Evolutionary conservation across 2,797 vertebrate genomes (phyloP).

Genomic region (Aphelocoma californica): DNA sequence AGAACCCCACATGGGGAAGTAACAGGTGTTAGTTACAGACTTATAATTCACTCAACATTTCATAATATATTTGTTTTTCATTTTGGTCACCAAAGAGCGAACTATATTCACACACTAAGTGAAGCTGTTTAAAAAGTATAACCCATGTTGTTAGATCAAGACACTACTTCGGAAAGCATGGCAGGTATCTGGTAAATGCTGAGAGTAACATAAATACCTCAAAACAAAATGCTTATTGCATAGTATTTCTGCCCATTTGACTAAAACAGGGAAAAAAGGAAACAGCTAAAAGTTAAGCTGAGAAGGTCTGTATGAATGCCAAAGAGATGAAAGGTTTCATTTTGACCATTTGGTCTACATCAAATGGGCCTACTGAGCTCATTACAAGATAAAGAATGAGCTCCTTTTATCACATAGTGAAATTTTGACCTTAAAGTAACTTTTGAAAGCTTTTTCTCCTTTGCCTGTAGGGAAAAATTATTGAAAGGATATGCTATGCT

Average conservation of each 20-base stretch:
- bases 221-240: neutral
- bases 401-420: neutral
- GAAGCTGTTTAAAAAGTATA: neutral
- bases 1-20: neutral
- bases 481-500: neutral
- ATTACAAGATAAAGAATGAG: neutral
- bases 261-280: neutral
- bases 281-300: neutral
- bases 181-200: neutral
- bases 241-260: neutral
- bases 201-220: neutral
- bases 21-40: neutral
- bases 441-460: neutral
- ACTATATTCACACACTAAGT: neutral
- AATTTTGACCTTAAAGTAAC: conserved; percentile 3
- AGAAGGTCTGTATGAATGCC: neutral
- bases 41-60: neutral
- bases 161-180: neutral
- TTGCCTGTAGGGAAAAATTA: neutral
- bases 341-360: neutral
- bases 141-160: neutral
- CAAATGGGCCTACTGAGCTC: neutral
- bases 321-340: conserved; percentile 3
- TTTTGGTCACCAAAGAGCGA: neutral
- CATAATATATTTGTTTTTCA: neutral